Evolutionary conservation across 2,888 invertebrate species (phyloP).

Genomic region (Fragum fragum): DNA sequence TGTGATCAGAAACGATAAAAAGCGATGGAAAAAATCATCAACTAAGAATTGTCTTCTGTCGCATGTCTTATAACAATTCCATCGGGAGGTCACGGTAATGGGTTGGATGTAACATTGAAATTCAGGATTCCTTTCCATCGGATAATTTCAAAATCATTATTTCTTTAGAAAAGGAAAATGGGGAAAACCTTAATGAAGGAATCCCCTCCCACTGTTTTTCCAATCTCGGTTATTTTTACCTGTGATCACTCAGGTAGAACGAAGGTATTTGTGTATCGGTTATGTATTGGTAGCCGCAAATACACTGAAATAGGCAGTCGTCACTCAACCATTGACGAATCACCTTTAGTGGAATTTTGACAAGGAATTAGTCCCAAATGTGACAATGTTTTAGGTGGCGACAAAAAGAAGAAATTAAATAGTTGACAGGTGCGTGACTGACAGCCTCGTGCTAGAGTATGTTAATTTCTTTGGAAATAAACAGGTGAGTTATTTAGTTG

Average conservation of each 20-base stretch:
- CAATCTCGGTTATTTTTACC: slow-evolving; percentile 35
- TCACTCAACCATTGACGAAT: slow-evolving; percentile 18
- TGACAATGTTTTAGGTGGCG: not conserved
- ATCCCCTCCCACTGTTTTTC: slow-evolving; percentile 2
- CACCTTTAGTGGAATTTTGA: slow-evolving; percentile 9
- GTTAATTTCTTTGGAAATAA: not conserved
- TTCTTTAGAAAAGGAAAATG: not conserved
- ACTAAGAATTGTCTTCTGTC: too few relatives aligned
- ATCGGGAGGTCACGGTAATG: too few relatives aligned
- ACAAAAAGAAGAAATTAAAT: not conserved
- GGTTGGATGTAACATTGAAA: too few relatives aligned
- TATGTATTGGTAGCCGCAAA: slow-evolving; percentile 21
- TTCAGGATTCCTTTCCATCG: too few relatives aligned
- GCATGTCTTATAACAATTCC: too few relatives aligned
- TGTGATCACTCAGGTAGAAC: slow-evolving; percentile 49
- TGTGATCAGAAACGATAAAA: too few relatives aligned
- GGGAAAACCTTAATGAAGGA: not conserved
- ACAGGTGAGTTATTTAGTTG: not conserved
- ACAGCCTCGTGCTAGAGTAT: not conserved
- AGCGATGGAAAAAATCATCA: too few relatives aligned
- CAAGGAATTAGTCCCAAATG: slow-evolving; percentile 7
- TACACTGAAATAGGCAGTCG: slow-evolving; percentile 20
- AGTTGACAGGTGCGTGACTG: not conserved
- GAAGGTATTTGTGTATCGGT: slow-evolving; percentile 35
- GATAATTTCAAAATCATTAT: too few relatives aligned